A percentile compares a stretch with the other conserved stretches of the same genome.
Evolutionary conservation across 92 coral and sea anemone species (phyloP).

Genomic region (Porites evermanni): DNA sequence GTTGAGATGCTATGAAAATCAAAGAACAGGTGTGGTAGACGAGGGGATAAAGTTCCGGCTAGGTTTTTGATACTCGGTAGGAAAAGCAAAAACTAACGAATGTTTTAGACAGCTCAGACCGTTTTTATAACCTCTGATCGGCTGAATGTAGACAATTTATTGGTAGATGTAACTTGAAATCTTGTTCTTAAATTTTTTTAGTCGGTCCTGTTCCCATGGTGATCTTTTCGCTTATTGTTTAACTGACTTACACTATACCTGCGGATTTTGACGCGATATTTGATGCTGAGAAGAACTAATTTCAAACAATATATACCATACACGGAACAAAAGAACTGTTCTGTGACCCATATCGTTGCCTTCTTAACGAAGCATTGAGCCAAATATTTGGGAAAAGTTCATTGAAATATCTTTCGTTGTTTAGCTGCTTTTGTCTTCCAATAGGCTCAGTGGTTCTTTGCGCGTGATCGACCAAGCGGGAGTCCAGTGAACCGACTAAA

Average conservation of each 20-base stretch:
- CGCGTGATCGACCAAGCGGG: constrained; percentile 68
- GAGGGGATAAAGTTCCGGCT: no score
- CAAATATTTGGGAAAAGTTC: constrained; percentile 17
- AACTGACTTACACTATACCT: neutral
- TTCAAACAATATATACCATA: neutral
- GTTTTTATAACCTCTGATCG: no score
- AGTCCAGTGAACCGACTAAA: constrained; percentile 54
- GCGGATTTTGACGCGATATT: neutral
- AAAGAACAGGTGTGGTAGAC: no score
- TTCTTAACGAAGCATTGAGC: constrained; percentile 19
- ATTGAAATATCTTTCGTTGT: constrained; percentile 50
- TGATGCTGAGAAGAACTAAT: constrained; percentile 23
- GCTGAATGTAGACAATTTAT: no score
- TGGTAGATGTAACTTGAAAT: no score
- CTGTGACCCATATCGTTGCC: constrained; percentile 30
- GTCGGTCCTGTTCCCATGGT: neutral
- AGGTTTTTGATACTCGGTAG: no score
- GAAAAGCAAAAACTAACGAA: no score
- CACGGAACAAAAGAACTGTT: constrained; percentile 13
- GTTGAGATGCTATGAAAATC: no score
- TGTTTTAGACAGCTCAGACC: neutral
- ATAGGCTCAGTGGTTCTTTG: constrained; percentile 40
- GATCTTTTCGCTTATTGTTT: neutral
- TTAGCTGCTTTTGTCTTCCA: constrained; percentile 45
- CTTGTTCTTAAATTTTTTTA: no score